These are phyloP conservation scores for Congeria kusceri DNA, from an alignment of 2,888 invertebrate genomes.

Conservation along the genomic window DNA sequence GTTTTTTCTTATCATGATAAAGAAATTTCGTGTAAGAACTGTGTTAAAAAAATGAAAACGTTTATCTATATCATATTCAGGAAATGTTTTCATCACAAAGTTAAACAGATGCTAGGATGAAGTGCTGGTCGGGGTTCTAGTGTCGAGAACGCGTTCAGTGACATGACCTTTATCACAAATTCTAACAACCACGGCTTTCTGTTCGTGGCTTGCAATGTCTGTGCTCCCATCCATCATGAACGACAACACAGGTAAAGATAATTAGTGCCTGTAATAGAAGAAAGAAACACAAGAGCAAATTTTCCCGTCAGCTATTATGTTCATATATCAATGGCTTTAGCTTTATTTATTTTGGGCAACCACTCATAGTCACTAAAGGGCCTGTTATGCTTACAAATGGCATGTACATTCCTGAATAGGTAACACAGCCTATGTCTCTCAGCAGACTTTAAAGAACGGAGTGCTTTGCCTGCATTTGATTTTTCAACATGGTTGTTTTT, in stretches of 20 bases:
- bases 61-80: background rate
- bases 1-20: too few species aligned
- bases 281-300: conserved; percentile 42
- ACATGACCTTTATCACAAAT: conserved; percentile 14
- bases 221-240: conserved; percentile 59
- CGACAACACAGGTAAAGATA: conserved; percentile 19
- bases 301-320: conserved; percentile 43
- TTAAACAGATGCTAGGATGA: conserved; percentile 33
- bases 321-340: conserved; percentile 39
- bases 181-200: conserved; percentile 45
- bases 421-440: conserved; percentile 21
- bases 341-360: conserved; percentile 34
- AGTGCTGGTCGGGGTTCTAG: conserved; percentile 47
- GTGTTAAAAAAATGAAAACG: background rate
- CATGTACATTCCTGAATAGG: conserved; percentile 49
- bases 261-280: conserved; percentile 31
- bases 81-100: background rate
- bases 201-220: conserved; percentile 52
- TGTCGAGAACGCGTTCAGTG: conserved; percentile 33
- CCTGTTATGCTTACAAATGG: conserved; percentile 39
- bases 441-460: conserved; percentile 16
- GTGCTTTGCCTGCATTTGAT: conserved; percentile 28
- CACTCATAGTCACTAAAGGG: conserved; percentile 42
- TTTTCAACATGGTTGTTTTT: background rate
- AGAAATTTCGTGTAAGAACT: too few species aligned